Evolutionary conservation across 2,888 invertebrate genomes (phyloP).

Genomic region (Horisme vitalbata): DNA sequence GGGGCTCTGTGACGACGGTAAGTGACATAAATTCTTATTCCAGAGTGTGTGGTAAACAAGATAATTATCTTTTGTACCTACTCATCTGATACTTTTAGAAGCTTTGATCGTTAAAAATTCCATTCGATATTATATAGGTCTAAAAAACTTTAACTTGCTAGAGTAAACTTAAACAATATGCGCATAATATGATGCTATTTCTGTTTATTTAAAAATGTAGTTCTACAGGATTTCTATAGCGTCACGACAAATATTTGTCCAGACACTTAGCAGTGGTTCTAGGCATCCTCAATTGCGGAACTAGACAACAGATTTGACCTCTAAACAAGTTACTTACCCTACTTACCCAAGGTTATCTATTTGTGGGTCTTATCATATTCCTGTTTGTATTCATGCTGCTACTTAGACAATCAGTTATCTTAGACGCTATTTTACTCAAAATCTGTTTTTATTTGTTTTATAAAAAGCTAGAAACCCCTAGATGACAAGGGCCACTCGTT

Average conservation of each 20-base stretch:
- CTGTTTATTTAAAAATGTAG: conserved; percentile 7
- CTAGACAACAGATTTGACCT: conserved; percentile 66
- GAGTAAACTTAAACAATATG: conserved; percentile 10
- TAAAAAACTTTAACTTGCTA: too few relatives aligned
- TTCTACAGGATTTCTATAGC: conserved; percentile 35
- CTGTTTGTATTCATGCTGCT: conserved; percentile 14
- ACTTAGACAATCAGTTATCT: conserved; percentile 12
- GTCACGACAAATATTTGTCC: conserved; percentile 44
- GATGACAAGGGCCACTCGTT: too few relatives aligned
- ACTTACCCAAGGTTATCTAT: conserved; percentile 58
- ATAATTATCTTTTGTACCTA: conserved; percentile 49
- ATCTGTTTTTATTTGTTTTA: too few relatives aligned
- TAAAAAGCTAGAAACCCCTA: too few relatives aligned
- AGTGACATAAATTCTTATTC: conserved; percentile 37
- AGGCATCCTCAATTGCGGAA: conserved; percentile 55
- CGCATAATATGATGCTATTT: conserved; percentile 22
- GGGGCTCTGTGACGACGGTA: conserved; percentile 77
- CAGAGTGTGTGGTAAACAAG: conserved; percentile 60
- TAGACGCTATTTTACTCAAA: conserved; percentile 4
- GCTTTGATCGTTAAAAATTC: conserved; percentile 14
- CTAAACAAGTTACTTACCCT: conserved; percentile 57
- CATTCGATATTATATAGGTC: conserved; percentile 1
- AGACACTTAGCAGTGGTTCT: conserved; percentile 47
- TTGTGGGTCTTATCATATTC: conserved; percentile 48
- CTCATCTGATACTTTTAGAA: conserved; percentile 28